Evolutionary conservation across 2,797 vertebrate genomes (phyloP).

Genomic region (Peromyscus attwateri): DNA sequence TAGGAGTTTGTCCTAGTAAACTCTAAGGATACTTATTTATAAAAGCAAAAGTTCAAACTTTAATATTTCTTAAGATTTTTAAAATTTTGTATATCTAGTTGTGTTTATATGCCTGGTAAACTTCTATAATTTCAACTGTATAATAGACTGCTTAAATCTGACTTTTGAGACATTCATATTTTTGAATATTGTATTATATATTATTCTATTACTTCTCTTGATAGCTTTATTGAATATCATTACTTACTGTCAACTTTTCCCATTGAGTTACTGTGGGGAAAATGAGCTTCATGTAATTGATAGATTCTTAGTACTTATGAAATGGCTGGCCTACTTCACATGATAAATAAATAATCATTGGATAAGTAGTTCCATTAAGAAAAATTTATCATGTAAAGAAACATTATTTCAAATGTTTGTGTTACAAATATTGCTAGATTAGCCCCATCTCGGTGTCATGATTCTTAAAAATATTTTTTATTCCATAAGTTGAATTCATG

Average conservation of each 20-base stretch:
- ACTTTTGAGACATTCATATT: not conserved
- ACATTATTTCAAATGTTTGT: constrained; percentile 13
- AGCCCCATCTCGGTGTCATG: not conserved
- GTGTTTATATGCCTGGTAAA: not conserved
- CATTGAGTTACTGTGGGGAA: not conserved
- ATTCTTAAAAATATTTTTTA: not conserved
- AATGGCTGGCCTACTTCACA: not conserved
- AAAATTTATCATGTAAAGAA: not conserved
- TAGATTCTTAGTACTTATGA: not conserved
- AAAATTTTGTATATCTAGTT: not conserved
- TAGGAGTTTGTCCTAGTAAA: not conserved
- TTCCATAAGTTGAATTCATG: not conserved
- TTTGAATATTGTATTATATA: not conserved
- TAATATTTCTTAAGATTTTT: not conserved
- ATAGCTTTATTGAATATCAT: not conserved
- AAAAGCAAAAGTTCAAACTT: not conserved
- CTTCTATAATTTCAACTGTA: not conserved
- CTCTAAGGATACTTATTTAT: not conserved
- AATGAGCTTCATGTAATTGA: not conserved
- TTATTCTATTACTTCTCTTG: not conserved
- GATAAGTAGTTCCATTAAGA: not conserved
- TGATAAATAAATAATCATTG: not conserved
- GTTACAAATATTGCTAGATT: not conserved
- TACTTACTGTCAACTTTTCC: not conserved
- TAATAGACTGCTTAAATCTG: not conserved